A percentile compares a stretch with the other conserved stretches of the same genome.
Conservation (phyloP, 2,888 invertebrate genomes). For the Drosophila gaucha region DNA sequence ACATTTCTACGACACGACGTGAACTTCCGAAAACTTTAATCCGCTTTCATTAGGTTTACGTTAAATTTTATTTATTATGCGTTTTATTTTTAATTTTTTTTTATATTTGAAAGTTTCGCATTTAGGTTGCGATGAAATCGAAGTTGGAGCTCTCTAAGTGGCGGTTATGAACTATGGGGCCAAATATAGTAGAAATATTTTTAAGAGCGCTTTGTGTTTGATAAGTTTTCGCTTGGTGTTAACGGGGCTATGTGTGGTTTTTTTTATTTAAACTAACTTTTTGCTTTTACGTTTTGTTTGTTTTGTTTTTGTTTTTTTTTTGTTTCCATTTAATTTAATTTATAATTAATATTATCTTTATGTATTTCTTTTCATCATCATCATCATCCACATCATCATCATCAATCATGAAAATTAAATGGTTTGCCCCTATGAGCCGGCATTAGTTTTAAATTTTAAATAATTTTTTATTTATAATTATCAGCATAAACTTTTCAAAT, state of each 20-base stretch:
- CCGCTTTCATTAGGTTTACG: conserved; percentile 37
- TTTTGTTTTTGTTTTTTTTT: conserved; percentile 30
- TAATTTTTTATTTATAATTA: conserved; percentile 84
- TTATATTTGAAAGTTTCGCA: too few species aligned
- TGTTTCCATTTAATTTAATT: conserved; percentile 59
- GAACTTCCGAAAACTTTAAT: conserved; percentile 53
- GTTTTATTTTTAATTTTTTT: conserved; percentile 39
- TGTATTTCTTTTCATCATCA: conserved; percentile 29
- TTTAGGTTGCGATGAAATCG: conserved; percentile 40
- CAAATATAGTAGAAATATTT: conserved; percentile 37
- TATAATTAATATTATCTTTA: conserved; percentile 80
- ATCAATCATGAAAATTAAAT: conserved; percentile 66
- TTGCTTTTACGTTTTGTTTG: conserved; percentile 53
- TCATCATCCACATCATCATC: conserved; percentile 45
- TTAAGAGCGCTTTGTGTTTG: conserved; percentile 22
- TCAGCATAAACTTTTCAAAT: conserved; percentile 84
- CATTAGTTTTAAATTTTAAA: conserved; percentile 80
- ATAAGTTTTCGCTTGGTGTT: conserved; percentile 27
- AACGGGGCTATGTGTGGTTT: conserved; percentile 30
- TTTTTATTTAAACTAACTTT: conserved; percentile 70
- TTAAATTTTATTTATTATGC: conserved; percentile 33
- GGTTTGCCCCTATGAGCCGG: conserved; percentile 58
- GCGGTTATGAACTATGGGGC: conserved; percentile 36
- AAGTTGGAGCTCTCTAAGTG: conserved; percentile 33
- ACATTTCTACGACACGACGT: conserved; percentile 69